Evolutionary conservation across 2,888 invertebrate species (phyloP).

Genomic region (Gortyna flavago): DNA sequence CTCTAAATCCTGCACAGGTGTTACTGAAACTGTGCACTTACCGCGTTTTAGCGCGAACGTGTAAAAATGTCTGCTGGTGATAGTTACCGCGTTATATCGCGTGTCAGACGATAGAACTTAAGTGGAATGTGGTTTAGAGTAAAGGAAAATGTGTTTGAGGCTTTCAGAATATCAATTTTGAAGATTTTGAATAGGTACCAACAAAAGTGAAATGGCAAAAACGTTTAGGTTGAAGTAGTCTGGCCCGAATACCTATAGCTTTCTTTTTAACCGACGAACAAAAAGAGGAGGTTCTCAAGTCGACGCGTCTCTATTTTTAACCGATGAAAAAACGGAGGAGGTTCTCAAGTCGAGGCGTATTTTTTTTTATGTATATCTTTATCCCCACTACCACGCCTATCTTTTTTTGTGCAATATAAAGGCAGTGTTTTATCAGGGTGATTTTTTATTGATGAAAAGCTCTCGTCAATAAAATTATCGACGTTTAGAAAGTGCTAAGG

Average conservation of each 20-base stretch:
- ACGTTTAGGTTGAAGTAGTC: neutral
- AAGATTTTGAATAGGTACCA: neutral
- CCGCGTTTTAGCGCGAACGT: constrained; percentile 47
- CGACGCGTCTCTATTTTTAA: no score
- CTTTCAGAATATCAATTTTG: constrained; percentile 26
- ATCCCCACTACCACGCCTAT: no score
- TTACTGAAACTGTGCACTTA: constrained; percentile 52
- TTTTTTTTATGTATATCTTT: no score
- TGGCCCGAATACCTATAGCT: neutral
- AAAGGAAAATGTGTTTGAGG: constrained; percentile 23
- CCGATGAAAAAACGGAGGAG: no score
- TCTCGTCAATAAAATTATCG: neutral
- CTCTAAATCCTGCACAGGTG: constrained; percentile 57
- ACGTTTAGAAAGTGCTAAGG: neutral
- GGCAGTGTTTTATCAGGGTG: no score
- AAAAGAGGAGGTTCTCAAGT: no score
- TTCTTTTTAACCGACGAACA: no score
- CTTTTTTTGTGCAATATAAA: neutral
- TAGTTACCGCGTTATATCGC: constrained; percentile 52
- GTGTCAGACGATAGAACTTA: constrained; percentile 38
- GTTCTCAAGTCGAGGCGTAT: no score
- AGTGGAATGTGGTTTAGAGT: constrained; percentile 27
- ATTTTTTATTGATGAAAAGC: no score
- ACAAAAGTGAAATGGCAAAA: neutral
- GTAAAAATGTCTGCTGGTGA: constrained; percentile 46